Percentiles rank a stretch among this genome's conserved stretches.
Evolutionary conservation across 2,888 invertebrate species (phyloP).

Genomic region (Pseudococcus viburni): DNA sequence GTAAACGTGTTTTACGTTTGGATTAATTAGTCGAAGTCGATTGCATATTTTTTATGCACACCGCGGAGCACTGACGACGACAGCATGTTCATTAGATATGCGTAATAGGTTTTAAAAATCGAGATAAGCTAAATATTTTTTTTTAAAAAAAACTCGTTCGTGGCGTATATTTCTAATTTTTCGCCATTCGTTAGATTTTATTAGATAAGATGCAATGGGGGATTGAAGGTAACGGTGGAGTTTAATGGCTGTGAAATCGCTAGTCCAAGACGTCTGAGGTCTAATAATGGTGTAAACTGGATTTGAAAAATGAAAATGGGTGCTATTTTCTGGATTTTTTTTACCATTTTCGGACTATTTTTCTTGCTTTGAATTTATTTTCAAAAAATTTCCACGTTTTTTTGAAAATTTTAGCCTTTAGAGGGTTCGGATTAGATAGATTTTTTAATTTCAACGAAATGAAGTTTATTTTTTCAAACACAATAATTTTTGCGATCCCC

Average conservation of each 20-base stretch:
- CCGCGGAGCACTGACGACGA: neutral
- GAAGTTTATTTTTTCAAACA: no score
- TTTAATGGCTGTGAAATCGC: no score
- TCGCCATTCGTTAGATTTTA: neutral
- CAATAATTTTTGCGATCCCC: no score
- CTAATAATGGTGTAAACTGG: no score
- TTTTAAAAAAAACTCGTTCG: neutral
- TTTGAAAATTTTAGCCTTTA: no score
- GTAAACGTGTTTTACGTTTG: neutral
- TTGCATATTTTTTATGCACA: conserved; percentile 8
- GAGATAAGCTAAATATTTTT: neutral
- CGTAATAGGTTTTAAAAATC: neutral
- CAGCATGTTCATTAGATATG: neutral
- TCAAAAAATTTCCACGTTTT: no score
- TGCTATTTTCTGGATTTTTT: no score
- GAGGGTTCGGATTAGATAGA: no score
- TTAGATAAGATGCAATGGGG: neutral
- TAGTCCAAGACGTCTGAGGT: neutral
- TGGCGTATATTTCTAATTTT: neutral
- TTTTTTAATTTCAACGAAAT: no score
- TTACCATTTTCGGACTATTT: no score
- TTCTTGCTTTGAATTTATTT: no score
- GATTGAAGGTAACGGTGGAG: neutral
- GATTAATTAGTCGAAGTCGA: neutral
- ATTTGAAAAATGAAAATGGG: no score